Evolutionary conservation across 1,140 invertebrate species (phyloP).

Genomic region (Bacillus rossius): DNA sequence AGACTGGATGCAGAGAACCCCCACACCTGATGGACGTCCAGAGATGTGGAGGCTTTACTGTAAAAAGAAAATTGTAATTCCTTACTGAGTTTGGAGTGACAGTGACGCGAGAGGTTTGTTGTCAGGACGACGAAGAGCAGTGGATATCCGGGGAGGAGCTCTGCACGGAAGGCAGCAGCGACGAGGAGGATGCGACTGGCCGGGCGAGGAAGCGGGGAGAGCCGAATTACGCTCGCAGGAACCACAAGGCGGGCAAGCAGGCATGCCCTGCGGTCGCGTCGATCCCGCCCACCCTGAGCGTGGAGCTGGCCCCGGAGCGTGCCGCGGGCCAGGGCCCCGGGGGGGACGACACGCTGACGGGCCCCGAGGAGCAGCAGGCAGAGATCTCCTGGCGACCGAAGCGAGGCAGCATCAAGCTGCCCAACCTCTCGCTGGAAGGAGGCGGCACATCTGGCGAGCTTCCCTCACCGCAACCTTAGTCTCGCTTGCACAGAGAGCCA

Average conservation of each 20-base stretch:
- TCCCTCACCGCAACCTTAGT: too few species aligned
- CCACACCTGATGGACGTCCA: too few species aligned
- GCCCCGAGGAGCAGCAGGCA: constrained; percentile 5
- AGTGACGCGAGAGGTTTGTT: too few species aligned
- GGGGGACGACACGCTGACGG: neutral
- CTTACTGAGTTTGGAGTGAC: too few species aligned
- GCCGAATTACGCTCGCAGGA: neutral
- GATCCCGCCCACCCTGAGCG: constrained; percentile 2
- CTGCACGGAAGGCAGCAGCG: constrained; percentile 28
- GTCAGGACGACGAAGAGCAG: constrained; percentile 29
- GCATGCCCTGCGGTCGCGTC: too few species aligned
- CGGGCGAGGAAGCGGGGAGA: constrained; percentile 4
- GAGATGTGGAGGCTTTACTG: too few species aligned
- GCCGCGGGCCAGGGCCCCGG: neutral
- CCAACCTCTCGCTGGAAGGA: constrained; percentile 4
- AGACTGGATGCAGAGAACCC: too few species aligned
- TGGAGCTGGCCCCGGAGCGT: neutral
- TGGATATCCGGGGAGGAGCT: constrained; percentile 31
- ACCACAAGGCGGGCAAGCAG: constrained; percentile 10
- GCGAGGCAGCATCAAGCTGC: constrained; percentile 28
- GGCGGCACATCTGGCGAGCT: too few species aligned
- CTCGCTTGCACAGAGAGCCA: too few species aligned
- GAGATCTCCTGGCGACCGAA: constrained; percentile 28
- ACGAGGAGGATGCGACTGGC: constrained; percentile 20
- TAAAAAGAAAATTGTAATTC: too few species aligned